Evolutionary conservation across 2,888 invertebrate species (phyloP).

Genomic region (Chydorus sphaericus): DNA sequence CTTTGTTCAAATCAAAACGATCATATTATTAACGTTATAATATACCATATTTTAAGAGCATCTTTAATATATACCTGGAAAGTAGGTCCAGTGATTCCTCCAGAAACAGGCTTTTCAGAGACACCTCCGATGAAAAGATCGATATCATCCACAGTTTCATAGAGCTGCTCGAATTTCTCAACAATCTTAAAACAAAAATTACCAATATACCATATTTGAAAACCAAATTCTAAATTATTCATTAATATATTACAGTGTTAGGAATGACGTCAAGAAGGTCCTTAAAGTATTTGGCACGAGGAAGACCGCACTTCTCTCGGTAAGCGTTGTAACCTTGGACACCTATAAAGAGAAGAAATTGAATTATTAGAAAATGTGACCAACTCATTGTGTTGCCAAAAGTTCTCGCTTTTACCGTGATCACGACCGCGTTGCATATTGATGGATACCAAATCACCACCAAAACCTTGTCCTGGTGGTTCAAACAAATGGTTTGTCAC

Average conservation of each 20-base stretch:
- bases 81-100: constrained; percentile 31
- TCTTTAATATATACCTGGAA: too few species aligned
- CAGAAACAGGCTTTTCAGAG: constrained; percentile 28
- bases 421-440: constrained; percentile 71
- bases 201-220: neutral
- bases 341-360: too few species aligned
- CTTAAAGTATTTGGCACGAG: constrained; percentile 39
- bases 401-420: constrained; percentile 36
- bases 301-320: constrained; percentile 44
- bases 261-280: constrained; percentile 46
- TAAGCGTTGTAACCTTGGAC: constrained; percentile 32
- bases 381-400: too few species aligned
- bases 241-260: constrained; percentile 36
- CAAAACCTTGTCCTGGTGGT: constrained; percentile 25
- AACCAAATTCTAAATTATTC: neutral
- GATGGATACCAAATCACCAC: constrained; percentile 54
- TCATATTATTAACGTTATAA: too few species aligned
- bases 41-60: too few species aligned
- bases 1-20: too few species aligned
- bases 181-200: too few species aligned
- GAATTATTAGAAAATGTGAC: too few species aligned
- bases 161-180: constrained; percentile 19
- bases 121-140: constrained; percentile 33
- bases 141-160: constrained; percentile 32
- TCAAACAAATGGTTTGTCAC: constrained; percentile 23